Percentiles rank a stretch among this genome's conserved stretches.
Evolutionary conservation across 2,888 invertebrate species (phyloP).

Genomic region (Eucera pruinosa): DNA sequence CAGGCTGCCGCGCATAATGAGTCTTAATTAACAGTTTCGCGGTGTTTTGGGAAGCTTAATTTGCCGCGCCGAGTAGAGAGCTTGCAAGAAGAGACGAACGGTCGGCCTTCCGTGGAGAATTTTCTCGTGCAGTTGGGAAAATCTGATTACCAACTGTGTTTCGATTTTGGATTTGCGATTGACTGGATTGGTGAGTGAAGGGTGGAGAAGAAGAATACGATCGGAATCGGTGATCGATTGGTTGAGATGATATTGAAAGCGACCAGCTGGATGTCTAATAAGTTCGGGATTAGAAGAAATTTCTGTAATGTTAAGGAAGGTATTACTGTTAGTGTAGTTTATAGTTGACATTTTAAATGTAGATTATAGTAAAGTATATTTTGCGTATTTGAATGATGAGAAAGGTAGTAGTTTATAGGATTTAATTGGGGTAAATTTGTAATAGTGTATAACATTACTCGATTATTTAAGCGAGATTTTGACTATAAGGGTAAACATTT

Average conservation of each 20-base stretch:
- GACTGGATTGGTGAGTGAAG: background rate
- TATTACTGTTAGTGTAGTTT: no score
- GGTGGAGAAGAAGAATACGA: background rate
- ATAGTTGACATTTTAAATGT: no score
- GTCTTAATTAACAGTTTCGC: slow-evolving; percentile 84
- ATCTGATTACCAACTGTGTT: slow-evolving; percentile 17
- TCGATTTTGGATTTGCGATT: background rate
- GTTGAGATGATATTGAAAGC: background rate
- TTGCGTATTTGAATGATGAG: no score
- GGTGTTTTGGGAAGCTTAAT: slow-evolving; percentile 83
- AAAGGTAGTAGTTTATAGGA: no score
- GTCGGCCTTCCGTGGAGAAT: slow-evolving; percentile 13
- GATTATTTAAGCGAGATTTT: no score
- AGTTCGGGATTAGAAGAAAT: no score
- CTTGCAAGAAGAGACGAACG: slow-evolving; percentile 45
- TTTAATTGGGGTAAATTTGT: no score
- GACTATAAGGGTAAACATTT: no score
- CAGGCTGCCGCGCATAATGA: slow-evolving; percentile 78
- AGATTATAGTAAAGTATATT: no score
- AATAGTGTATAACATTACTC: no score
- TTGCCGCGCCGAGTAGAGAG: slow-evolving; percentile 66
- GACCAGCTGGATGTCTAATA: background rate
- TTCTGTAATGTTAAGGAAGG: no score
- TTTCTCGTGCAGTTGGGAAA: slow-evolving; percentile 30
- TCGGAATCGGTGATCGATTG: slow-evolving; percentile 1